Percentiles rank a stretch among this genome's conserved stretches.
phyloP scores from a whole-genome alignment of 1,140 invertebrate genomes.

The Drosophila subpulchrella region DNA sequence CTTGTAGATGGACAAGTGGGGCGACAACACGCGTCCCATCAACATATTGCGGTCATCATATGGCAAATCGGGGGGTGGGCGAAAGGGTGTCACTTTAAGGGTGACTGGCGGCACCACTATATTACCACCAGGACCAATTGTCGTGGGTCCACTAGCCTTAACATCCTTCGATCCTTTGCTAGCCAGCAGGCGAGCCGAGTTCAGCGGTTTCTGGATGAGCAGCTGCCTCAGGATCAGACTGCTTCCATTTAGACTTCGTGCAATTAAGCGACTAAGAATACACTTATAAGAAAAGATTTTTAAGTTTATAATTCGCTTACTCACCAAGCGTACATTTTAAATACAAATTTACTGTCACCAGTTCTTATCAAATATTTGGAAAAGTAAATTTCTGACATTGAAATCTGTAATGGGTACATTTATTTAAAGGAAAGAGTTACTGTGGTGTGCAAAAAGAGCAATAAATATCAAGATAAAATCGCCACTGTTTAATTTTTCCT shows the following conservation, averaged over 20 bases:
- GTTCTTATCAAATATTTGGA: neutral
- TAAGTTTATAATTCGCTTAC: neutral
- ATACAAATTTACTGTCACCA: constrained; percentile 7
- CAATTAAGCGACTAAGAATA: neutral
- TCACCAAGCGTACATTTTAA: constrained; percentile 23
- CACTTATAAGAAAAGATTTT: neutral
- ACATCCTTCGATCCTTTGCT: neutral
- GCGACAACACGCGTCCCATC: constrained; percentile 91
- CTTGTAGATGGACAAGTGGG: constrained; percentile 93
- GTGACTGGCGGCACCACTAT: constrained; percentile 10
- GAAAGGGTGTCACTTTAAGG: constrained; percentile 31
- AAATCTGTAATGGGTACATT: neutral
- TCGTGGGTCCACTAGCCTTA: constrained; percentile 11
- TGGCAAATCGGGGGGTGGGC: constrained; percentile 57
- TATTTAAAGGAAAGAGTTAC: too few species aligned
- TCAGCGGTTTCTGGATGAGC: neutral
- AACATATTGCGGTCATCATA: constrained; percentile 89
- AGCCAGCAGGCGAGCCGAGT: neutral
- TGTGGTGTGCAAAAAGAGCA: too few species aligned
- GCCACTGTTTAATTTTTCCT: neutral
- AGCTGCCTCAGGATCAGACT: constrained; percentile 17
- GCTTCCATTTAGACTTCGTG: neutral
- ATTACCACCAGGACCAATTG: constrained; percentile 13
- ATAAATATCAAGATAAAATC: too few species aligned
- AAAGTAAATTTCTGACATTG: neutral